Evolutionary conservation across 2,113 vertebrate species (phyloP).

Genomic region (Apodemus speciosus): DNA sequence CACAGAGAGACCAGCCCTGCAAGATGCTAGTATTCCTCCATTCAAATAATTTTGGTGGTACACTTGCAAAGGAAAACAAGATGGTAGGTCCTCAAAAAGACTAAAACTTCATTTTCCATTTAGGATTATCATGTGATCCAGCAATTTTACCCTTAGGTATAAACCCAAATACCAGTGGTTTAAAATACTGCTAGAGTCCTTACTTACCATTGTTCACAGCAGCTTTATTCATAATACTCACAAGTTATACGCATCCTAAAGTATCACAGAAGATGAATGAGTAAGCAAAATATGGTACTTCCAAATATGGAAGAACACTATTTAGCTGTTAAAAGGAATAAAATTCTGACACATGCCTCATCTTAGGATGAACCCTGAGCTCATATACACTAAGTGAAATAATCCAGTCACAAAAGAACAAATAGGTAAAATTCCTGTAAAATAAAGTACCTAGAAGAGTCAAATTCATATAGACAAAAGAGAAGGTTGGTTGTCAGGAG

Average conservation of each 20-base stretch:
- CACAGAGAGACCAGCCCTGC: background rate
- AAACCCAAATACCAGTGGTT: too few species aligned
- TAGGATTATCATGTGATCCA: conserved; percentile 43
- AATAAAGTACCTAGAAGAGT: background rate
- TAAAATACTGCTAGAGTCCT: too few species aligned
- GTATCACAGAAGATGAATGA: background rate
- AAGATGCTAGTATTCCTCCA: too few species aligned
- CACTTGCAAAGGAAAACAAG: background rate
- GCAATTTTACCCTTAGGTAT: conserved; percentile 5
- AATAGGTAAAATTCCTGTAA: conserved; percentile 28
- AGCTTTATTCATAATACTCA: conserved; percentile 14
- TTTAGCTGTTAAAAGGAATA: background rate
- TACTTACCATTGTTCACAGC: background rate
- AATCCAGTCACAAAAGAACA: conserved; percentile 43
- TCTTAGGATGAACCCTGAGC: background rate
- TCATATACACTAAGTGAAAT: conserved; percentile 30
- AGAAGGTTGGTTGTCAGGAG: background rate
- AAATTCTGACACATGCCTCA: conserved; percentile 32
- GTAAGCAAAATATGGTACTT: background rate
- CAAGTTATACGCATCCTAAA: background rate
- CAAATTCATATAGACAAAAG: conserved; percentile 10
- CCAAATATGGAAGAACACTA: background rate
- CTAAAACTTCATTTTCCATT: background rate
- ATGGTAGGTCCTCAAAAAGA: conserved; percentile 51
- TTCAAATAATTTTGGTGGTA: background rate